phyloP scores from a whole-genome alignment of 2,888 invertebrate genomes.

The Microchrysa polita region DNA sequence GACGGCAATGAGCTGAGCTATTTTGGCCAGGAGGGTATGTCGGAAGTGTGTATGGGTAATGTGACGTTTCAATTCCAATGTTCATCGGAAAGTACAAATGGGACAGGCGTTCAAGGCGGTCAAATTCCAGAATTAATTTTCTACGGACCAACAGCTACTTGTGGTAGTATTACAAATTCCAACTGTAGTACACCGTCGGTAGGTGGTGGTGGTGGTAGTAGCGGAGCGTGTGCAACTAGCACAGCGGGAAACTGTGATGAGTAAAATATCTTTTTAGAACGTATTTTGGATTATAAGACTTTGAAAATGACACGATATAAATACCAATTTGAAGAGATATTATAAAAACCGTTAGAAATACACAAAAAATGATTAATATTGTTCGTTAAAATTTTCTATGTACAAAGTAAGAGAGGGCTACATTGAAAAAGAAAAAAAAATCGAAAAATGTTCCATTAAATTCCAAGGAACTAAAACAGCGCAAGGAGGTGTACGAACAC shows the following conservation, averaged over 20 bases:
- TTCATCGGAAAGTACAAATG: slow-evolving; percentile 96
- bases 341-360: not conserved
- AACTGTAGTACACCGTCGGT: slow-evolving; percentile 58
- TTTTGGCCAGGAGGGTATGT: slow-evolving; percentile 96
- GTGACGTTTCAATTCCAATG: slow-evolving; percentile 98
- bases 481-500: not conserved
- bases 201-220: slow-evolving; percentile 1
- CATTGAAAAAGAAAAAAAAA: not conserved
- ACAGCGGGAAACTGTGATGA: slow-evolving; percentile 54
- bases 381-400: no score
- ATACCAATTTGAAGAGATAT: not conserved
- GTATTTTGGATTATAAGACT: slow-evolving; percentile 5
- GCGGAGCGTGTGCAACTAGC: not conserved
- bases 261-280: slow-evolving; percentile 20
- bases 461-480: not conserved
- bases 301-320: not conserved
- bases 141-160: slow-evolving; percentile 77
- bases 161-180: slow-evolving; percentile 60
- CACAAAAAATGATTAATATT: no score
- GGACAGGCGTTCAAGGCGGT: slow-evolving; percentile 96
- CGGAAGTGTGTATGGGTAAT: slow-evolving; percentile 90
- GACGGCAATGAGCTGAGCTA: slow-evolving; percentile 95
- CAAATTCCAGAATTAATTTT: slow-evolving; percentile 97
- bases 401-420: not conserved
- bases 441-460: not conserved